Conservation (phyloP, 64 coral and sea anemone genomes). For the Catalaphyllia jardinei region DNA sequence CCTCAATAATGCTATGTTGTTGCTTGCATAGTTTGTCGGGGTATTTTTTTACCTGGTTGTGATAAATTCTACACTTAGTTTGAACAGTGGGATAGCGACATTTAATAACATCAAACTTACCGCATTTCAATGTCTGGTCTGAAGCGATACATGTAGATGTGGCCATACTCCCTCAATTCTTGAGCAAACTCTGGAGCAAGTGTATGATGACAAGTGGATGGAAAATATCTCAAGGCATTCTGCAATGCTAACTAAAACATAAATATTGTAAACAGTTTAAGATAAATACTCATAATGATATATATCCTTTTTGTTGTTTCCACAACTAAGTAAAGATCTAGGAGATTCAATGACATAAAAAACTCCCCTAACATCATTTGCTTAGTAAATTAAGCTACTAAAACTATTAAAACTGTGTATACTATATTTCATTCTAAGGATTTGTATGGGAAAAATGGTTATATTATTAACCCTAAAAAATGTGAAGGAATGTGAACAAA, state of each 20-base stretch:
- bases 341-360: too few species aligned
- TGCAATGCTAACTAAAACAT: conserved; percentile 82
- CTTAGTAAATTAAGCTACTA: too few species aligned
- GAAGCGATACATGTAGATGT: conserved; percentile 99
- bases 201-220: conserved; percentile 74
- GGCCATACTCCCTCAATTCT: conserved; percentile 89
- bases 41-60: background rate
- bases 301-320: background rate
- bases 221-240: conserved; percentile 97
- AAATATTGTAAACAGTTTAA: background rate
- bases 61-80: background rate
- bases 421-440: too few species aligned
- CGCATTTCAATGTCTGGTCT: conserved; percentile 90
- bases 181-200: conserved; percentile 93
- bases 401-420: too few species aligned
- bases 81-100: background rate
- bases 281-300: background rate
- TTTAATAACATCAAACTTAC: conserved; percentile 35
- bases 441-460: too few species aligned
- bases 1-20: too few species aligned
- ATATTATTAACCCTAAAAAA: too few species aligned
- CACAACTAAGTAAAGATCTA: too few species aligned
- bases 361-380: too few species aligned
- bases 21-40: too few species aligned
- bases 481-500: too few species aligned